Evolutionary conservation across 2,797 vertebrate genomes (phyloP).

Genomic region (Silurus lanzhouensis): DNA sequence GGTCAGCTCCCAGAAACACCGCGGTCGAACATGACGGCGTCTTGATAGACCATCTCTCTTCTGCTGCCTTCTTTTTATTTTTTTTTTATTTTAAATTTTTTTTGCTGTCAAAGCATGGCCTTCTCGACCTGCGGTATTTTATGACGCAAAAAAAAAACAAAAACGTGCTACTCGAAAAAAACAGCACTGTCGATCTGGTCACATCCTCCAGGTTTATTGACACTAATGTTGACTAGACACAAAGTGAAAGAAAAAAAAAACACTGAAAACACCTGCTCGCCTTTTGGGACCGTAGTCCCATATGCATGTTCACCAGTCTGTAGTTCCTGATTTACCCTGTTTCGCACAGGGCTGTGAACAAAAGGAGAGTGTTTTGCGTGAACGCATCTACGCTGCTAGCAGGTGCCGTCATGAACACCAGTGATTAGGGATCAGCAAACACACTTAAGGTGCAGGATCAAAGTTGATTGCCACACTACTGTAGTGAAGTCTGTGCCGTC

Average conservation of each 20-base stretch:
- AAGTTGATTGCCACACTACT: conserved; percentile 50
- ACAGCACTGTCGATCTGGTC: conserved; percentile 39
- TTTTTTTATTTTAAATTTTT: background rate
- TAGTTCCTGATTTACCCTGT: conserved; percentile 31
- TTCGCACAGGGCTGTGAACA: conserved; percentile 25
- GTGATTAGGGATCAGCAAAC: conserved; percentile 5
- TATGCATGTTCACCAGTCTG: conserved; percentile 44
- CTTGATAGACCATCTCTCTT: conserved; percentile 51
- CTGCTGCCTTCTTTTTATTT: conserved; percentile 55
- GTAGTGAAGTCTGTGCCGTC: conserved; percentile 36
- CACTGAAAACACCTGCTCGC: conserved; percentile 46
- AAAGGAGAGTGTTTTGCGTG: background rate
- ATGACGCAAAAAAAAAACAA: conserved; percentile 10
- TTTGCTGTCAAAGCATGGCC: conserved; percentile 64
- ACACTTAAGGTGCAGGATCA: conserved; percentile 34
- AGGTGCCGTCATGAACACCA: conserved; percentile 33
- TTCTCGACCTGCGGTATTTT: conserved; percentile 60
- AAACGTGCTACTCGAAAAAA: conserved; percentile 11
- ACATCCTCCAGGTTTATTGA: conserved; percentile 34
- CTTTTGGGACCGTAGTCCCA: conserved; percentile 57
- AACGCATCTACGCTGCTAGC: conserved; percentile 24
- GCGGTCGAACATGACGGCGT: conserved; percentile 61
- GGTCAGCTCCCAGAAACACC: conserved; percentile 58
- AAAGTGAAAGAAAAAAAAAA: conserved; percentile 21
- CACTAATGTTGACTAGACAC: conserved; percentile 37